Evolutionary conservation across 2,888 invertebrate species (phyloP), one percentile per base, ranked within the genome.

Genomic region (Mesorhabditis spiculigera): DNA sequence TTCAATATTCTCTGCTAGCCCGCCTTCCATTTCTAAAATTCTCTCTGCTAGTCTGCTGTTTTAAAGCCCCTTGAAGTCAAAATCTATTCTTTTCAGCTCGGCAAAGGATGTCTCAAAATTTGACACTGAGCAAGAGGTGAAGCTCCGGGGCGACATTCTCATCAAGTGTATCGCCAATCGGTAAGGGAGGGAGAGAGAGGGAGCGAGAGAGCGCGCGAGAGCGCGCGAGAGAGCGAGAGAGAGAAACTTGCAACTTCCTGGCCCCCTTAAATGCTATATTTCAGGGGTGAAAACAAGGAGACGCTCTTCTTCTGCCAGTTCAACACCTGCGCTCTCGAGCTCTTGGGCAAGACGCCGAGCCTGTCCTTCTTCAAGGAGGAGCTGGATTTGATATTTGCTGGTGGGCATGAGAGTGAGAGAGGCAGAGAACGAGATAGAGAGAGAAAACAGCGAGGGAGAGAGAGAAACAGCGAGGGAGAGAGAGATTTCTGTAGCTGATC

Each of bases 271-370:
- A 50, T 10, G 8, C 58, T 50, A 50, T 13, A 13, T 50, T 50
- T 50, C 58, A 50, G 58, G 58, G n/a, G n/a, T 13, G n/a, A 50
- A 10, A 13, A 10, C 3, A 10, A 50, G n/a, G 58, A 13, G 58
- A 50, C 58, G 58, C 90, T 92, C n/a, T 90, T 93, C 80, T 93
- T 93, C 89, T 91, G 92, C 86, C 93, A 95, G 90, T 94, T 95
- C 89, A 94, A 95, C 89, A 94, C 95, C 4, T 94, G 94, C 88
- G 93, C 94, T 68, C 91, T 94, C 77, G 90, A 77, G 63, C 28
- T 76, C 42, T 71, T 71, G 6, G 70, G 65, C 6, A 70, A 28
- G 45, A 65, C 65, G 10, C 82, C 92, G 65, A 92, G 93, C 73
- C 90, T 94, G 69, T 91, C 91, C 82, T 93, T 94, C 89, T 91